A percentile compares a stretch with the other conserved stretches of the same genome.
Evolutionary conservation across 2,888 invertebrate genomes (phyloP).

Genomic region (Troides aeacus): DNA sequence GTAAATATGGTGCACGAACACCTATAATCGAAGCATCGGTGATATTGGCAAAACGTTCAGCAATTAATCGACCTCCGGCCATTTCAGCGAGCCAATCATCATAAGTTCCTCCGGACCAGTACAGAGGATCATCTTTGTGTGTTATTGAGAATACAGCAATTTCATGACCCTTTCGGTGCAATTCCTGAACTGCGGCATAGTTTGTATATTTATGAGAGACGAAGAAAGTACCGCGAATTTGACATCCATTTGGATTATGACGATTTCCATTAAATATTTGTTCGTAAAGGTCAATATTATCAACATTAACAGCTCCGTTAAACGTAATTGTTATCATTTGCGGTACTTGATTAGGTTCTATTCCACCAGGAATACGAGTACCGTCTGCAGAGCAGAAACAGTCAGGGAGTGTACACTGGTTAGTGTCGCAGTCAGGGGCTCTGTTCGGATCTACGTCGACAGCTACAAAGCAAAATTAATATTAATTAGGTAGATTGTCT

Average conservation of each 20-base stretch:
- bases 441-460: conserved; percentile 94
- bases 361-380: conserved; percentile 91
- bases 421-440: conserved; percentile 94
- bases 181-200: conserved; percentile 93
- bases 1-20: conserved; percentile 91
- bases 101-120: conserved; percentile 92
- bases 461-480: conserved; percentile 76
- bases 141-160: conserved; percentile 95
- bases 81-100: conserved; percentile 97
- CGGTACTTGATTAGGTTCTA: conserved; percentile 91
- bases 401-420: conserved; percentile 92
- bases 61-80: conserved; percentile 93
- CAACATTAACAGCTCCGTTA: conserved; percentile 95
- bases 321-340: conserved; percentile 97
- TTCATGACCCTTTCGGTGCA: conserved; percentile 94
- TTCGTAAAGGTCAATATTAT: conserved; percentile 95
- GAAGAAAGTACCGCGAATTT: conserved; percentile 94
- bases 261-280: conserved; percentile 92
- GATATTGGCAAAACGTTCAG: conserved; percentile 94
- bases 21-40: conserved; percentile 95
- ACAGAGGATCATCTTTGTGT: conserved; percentile 94
- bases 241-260: conserved; percentile 93
- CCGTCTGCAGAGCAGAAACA: conserved; percentile 97
- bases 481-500: background rate
- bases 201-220: conserved; percentile 95